phyloP scores from a whole-genome alignment of 2,113 vertebrate species.

The Dicaeum eximium region DNA sequence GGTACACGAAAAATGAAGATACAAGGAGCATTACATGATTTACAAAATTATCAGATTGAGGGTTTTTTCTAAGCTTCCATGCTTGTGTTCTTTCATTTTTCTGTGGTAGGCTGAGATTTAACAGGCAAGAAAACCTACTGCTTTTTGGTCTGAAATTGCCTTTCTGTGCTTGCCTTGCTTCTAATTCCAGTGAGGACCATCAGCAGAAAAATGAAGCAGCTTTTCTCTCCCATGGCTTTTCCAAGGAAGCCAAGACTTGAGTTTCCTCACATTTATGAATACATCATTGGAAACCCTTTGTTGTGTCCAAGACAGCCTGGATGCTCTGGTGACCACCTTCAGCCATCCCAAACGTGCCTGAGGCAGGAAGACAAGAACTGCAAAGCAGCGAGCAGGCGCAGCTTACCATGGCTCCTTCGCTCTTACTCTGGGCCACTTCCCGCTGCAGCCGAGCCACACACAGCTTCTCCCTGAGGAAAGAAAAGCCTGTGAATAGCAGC shows the following conservation, averaged over 20 bases:
- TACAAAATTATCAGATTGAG: neutral
- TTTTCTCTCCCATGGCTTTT: neutral
- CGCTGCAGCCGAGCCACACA: conserved; percentile 88
- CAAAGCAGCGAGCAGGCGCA: neutral
- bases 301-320: neutral
- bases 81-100: neutral
- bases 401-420: conserved; percentile 90
- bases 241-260: neutral
- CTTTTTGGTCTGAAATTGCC: neutral
- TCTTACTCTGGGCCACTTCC: conserved; percentile 85
- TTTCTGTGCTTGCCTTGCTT: neutral
- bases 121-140: neutral
- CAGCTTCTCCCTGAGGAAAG: conserved; percentile 86
- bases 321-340: neutral
- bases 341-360: neutral
- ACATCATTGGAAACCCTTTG: neutral
- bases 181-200: neutral
- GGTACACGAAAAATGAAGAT: neutral
- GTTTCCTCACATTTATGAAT: neutral
- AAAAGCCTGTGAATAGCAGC: conserved; percentile 47
- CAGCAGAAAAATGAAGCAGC: neutral
- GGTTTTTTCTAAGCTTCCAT: neutral
- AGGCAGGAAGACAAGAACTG: neutral
- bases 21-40: neutral
- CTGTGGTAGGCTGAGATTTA: neutral